phyloP scores from a whole-genome alignment of 1,140 invertebrate species.

The Aphelenchoides besseyi region DNA sequence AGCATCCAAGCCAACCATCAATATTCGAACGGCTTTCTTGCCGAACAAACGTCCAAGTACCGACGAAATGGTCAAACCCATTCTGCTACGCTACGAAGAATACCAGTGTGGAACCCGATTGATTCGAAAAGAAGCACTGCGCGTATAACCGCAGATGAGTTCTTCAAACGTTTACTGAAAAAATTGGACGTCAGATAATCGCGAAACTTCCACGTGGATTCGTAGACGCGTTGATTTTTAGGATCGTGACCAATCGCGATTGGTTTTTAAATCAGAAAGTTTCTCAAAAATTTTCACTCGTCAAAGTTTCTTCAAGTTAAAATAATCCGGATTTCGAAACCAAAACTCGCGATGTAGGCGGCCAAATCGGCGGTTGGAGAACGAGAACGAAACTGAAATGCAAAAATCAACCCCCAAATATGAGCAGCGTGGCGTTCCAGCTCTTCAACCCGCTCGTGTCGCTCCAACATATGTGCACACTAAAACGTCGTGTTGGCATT shows the following conservation, averaged over 20 bases:
- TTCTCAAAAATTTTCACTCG: no score
- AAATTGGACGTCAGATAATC: no score
- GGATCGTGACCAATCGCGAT: no score
- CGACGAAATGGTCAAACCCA: slow-evolving; percentile 91
- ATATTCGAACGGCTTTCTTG: slow-evolving; percentile 63
- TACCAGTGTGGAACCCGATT: background rate
- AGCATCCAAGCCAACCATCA: slow-evolving; percentile 82
- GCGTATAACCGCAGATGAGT: background rate
- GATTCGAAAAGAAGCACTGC: background rate
- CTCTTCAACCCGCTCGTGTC: background rate
- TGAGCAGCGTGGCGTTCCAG: slow-evolving; percentile 4
- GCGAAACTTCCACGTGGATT: no score
- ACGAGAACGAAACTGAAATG: background rate
- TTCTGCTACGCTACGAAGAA: slow-evolving; percentile 61
- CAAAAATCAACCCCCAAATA: background rate
- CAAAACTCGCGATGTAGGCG: no score
- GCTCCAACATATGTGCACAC: background rate
- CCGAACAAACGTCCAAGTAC: slow-evolving; percentile 88
- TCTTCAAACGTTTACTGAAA: background rate
- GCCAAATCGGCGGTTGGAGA: background rate
- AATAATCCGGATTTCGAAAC: no score
- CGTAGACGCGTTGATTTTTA: no score
- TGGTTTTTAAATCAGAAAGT: no score
- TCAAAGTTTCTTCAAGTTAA: no score
- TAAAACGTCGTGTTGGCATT: background rate